Evolutionary conservation across 2,797 vertebrate species (phyloP).

Genomic region (Pangasius macronema): DNA sequence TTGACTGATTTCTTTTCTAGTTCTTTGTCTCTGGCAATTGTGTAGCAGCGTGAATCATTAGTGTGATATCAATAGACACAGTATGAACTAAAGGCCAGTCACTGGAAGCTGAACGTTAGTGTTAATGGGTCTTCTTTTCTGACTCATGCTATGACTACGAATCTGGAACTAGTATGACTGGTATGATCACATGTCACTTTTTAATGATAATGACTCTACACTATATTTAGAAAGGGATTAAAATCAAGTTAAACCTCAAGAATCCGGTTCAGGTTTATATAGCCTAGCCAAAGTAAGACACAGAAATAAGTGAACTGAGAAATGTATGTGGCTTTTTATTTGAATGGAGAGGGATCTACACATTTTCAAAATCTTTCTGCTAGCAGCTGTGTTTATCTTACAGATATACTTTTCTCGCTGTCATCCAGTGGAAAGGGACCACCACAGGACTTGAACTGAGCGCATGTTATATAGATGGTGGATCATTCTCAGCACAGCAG

Average conservation of each 20-base stretch:
- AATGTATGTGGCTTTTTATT: not conserved
- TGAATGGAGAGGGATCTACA: not conserved
- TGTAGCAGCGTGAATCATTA: slow-evolving; percentile 28
- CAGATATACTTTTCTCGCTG: not conserved
- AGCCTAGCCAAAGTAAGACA: not conserved
- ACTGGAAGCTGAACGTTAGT: not conserved
- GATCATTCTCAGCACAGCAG: not conserved
- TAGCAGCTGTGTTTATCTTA: not conserved
- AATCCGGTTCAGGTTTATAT: not conserved
- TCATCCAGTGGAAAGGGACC: not conserved
- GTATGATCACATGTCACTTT: not conserved
- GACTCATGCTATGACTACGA: not conserved
- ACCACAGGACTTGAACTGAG: not conserved
- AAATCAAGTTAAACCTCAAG: not conserved
- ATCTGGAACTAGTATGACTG: not conserved
- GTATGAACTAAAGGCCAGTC: not conserved
- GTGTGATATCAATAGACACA: not conserved
- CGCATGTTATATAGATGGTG: not conserved
- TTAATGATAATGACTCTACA: not conserved
- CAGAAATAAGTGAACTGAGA: not conserved
- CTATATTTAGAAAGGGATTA: not conserved
- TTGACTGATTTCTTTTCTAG: slow-evolving; percentile 16
- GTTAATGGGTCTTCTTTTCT: not conserved
- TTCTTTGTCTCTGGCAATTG: slow-evolving; percentile 1
- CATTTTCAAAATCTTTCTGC: not conserved